These are phyloP conservation scores for Eutrigla gurnardus DNA, from an alignment of 2,797 vertebrate species.

Conservation along the genomic window DNA sequence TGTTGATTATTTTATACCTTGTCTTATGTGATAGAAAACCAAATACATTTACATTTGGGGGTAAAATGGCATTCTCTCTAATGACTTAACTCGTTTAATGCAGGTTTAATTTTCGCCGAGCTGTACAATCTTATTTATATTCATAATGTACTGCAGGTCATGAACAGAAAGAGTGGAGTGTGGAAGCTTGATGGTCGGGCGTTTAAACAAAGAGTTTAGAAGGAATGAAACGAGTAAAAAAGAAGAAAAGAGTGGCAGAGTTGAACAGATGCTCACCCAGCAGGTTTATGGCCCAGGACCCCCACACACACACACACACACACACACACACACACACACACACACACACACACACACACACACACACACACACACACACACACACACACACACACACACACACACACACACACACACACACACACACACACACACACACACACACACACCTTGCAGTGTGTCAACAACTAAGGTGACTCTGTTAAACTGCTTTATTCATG, in stretches of 20 bases:
- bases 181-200: background rate
- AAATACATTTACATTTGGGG: no score
- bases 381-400: constrained; percentile 11
- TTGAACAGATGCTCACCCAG: constrained; percentile 47
- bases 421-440: constrained; percentile 13
- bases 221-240: background rate
- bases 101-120: background rate
- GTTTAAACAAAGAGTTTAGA: background rate
- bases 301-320: constrained; percentile 1
- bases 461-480: constrained; percentile 40
- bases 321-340: background rate
- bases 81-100: background rate
- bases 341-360: constrained; percentile 22
- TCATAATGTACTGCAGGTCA: background rate
- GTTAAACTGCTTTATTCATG: constrained; percentile 58
- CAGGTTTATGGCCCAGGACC: constrained; percentile 36
- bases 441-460: constrained; percentile 22
- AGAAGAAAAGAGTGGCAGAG: constrained; percentile 16
- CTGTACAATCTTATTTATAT: background rate
- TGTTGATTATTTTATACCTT: no score
- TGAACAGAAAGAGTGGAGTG: background rate
- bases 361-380: constrained; percentile 14
- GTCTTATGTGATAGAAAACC: no score
- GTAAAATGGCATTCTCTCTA: no score
- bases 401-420: constrained; percentile 28